Base-by-base conservation (phyloP, 2,113 vertebrate species). In the Lamprologus lemairii region DNA sequence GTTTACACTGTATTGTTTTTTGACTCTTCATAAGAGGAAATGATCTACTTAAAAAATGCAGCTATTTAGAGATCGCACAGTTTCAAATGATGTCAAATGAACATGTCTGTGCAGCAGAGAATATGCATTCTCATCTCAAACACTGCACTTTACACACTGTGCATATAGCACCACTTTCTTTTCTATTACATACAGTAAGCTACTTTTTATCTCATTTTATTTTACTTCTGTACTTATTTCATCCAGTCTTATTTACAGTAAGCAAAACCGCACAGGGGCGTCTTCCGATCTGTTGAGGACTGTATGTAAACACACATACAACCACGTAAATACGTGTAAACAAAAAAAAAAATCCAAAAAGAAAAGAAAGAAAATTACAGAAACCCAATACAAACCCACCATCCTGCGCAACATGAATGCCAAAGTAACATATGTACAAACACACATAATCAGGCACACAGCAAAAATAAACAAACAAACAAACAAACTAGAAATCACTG, bases 351-450 rank as follows among this genome's bases (percentile, higher is more conserved):
- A 9, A 5, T 1, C 3, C 13, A 17, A 3, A 49, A 45, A 78
- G 11, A 68, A 49, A 21, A 68, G 19, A 65, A 37, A 86, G 28
- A 58, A 71, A 68, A 33, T 7, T 7, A 47, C 12, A 60, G 31
- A 35, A 37, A 33, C 31, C 49, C 47, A 42, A 57, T 16, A 23
- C 16, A 85, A 87, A 57, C 45, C 9, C 11, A 16, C 10, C 53
- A 19, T 68, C 40, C 57, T 47, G 57, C 0, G 13, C 45, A 63
- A 55, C 42, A 12, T 37, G 1, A 45, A 47, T 58, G 80, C 80
- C 83, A 86, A 78, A 88, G 7, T 13, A 21, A 82, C 53, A 88
- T 33, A 81, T 73, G 87, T 47, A 79, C 57, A 82, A 88, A 84
- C 55, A 84, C 47, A 58, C 21, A 54, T 57, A 75, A 65, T 84